Base-by-base conservation (phyloP, 1,140 invertebrate genomes). In the Drosophila azteca region DNA sequence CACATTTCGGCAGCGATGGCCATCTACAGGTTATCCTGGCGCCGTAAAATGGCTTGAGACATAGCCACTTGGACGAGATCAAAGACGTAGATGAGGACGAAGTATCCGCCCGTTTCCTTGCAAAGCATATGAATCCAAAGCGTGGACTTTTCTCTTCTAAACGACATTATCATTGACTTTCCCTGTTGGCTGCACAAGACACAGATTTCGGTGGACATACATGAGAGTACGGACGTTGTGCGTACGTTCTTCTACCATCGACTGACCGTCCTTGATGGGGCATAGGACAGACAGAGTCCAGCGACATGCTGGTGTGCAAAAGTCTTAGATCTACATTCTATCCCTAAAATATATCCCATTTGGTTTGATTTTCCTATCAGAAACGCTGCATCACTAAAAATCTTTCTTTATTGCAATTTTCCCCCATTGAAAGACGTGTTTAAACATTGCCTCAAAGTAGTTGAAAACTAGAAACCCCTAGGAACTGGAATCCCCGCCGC, bases 141-240 rank as follows among this genome's bases (percentile, higher is more conserved):
- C 26, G 96, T 97, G 93, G 98, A 99, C 92, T 97, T 98, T 72
- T 94, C 98, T 83, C 99, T 98, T 93, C 93, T 99, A 41, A 99
- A 99, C 92, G 98, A 99, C 93, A 97, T 97, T 66, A 99, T 99
- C 49, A 97, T 99, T 82, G 98, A 99, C 92, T 99, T 99, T 93
- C 99, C 93, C 93, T 99, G 60, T 97, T 97, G 97, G 93, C 92
- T 98, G 69, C 94, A 95, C 29, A 92, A 95, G 58, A 95, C 96
- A 84, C 93, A 96, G 46, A 92, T 98, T 46, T 94, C 94, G 9
- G 93, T 95, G 73, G 93, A 93, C 43, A 94, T 97, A 84, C 95
- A 95, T 66, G 93, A 95, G 63, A 95, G 96, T 85, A 97, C 97
- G 29, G 97, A 98, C 91, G 95, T 99, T 9, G 99, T 99, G 92